Percentiles rank a stretch among this genome's conserved stretches.
These are phyloP conservation scores for Sylvia borin DNA, from an alignment of 2,797 vertebrate species.

Conservation along the genomic window DNA sequence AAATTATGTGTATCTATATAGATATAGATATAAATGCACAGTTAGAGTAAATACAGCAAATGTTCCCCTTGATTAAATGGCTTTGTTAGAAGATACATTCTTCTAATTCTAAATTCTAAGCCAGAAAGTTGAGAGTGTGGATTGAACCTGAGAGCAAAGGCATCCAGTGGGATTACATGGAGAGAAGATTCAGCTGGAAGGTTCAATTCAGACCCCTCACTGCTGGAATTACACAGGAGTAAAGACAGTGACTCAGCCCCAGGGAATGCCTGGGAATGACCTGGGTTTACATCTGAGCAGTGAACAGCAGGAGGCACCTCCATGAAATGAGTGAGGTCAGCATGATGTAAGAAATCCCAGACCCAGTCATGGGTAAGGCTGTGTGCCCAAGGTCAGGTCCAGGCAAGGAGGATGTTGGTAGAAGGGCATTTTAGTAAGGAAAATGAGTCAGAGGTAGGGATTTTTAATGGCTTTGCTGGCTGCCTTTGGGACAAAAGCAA, in stretches of 20 bases:
- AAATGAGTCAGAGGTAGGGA: not conserved
- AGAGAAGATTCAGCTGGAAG: not conserved
- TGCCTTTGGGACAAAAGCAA: not conserved
- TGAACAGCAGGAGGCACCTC: not conserved
- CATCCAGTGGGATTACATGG: rapidly evolving
- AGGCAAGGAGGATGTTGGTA: not conserved
- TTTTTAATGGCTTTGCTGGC: not conserved
- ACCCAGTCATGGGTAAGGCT: rapidly evolving
- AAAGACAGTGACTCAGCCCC: not conserved
- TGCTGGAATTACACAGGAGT: not conserved
- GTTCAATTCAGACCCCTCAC: not conserved
- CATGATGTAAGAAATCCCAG: not conserved
- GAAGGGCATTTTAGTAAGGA: not conserved
- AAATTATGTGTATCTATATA: not conserved
- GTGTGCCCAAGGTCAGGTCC: not conserved
- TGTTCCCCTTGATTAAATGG: not conserved
- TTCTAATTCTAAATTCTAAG: not conserved
- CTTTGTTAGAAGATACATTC: not conserved
- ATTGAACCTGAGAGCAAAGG: not conserved
- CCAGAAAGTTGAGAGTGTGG: not conserved
- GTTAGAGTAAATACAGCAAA: not conserved
- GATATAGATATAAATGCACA: not conserved
- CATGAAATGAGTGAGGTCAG: not conserved
- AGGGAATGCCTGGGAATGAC: not conserved
- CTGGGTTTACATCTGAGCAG: not conserved